phyloP scores from a whole-genome alignment of 1,140 invertebrate species.

The Diabrotica undecimpunctata region DNA sequence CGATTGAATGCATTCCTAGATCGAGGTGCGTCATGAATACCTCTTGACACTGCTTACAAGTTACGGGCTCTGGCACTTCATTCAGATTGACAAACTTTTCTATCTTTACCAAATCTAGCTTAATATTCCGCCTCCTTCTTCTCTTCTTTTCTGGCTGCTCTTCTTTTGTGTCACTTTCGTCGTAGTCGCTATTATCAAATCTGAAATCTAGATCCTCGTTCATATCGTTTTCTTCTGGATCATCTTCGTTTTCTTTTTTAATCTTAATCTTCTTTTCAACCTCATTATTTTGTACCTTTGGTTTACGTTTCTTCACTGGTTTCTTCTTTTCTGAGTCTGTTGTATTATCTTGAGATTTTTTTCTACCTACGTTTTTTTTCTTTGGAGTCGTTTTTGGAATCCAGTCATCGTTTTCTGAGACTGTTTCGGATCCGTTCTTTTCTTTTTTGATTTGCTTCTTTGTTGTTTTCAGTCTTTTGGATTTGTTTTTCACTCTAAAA shows the following conservation, averaged over 20 bases:
- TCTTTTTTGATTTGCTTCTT: not conserved
- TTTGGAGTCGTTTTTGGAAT: not conserved
- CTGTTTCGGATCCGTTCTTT: not conserved
- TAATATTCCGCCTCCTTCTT: constrained; percentile 7
- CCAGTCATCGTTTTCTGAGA: not conserved
- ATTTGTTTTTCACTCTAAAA: not conserved
- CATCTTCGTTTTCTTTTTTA: not conserved
- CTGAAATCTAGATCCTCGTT: no score
- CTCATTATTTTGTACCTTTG: not conserved
- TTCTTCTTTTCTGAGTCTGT: not conserved
- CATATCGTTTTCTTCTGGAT: no score
- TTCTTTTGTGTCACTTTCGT: not conserved
- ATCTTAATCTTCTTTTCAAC: not conserved
- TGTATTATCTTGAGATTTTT: not conserved
- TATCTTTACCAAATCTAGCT: constrained; percentile 8
- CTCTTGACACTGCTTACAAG: not conserved
- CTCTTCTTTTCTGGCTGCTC: not conserved
- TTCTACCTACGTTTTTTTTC: not conserved
- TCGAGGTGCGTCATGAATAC: constrained; percentile 7
- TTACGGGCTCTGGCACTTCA: not conserved
- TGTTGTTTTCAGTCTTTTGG: not conserved
- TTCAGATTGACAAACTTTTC: constrained; percentile 10
- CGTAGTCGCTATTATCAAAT: not conserved
- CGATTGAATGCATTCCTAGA: constrained; percentile 4
- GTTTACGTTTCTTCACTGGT: constrained; percentile 9